Conservation (phyloP, 2,113 vertebrate genomes). For the Synodontis membranacea region DNA sequence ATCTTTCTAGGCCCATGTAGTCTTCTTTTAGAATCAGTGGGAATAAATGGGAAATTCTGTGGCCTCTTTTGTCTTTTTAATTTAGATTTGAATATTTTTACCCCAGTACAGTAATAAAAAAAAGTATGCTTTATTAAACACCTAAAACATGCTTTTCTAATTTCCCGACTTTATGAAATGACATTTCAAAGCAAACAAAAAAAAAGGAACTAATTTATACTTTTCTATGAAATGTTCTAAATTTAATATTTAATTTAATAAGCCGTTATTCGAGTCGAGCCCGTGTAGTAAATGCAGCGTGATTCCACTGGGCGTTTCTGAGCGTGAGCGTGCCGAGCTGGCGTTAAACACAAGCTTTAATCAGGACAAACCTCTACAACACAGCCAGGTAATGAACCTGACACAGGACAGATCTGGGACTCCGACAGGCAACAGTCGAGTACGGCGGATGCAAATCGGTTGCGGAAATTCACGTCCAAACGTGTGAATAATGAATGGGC, state of each 20-base stretch:
- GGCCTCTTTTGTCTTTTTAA: no score
- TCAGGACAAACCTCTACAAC: not conserved
- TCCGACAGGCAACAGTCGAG: not conserved
- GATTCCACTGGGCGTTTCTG: slow-evolving; percentile 31
- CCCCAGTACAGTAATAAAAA: no score
- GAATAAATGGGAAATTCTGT: not conserved
- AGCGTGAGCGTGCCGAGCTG: not conserved
- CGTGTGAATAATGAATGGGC: slow-evolving; percentile 39
- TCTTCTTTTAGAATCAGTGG: not conserved
- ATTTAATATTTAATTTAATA: not conserved
- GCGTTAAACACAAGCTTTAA: slow-evolving; percentile 4
- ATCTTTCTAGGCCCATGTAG: not conserved
- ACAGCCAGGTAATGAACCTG: not conserved
- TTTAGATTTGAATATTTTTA: no score
- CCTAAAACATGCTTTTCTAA: no score
- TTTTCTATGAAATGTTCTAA: not conserved
- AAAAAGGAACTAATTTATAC: no score
- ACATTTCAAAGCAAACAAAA: not conserved
- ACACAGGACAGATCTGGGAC: not conserved
- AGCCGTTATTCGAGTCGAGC: not conserved
- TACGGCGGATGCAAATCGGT: not conserved
- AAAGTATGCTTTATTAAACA: no score
- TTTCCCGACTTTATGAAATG: not conserved
- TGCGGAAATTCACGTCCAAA: slow-evolving; percentile 34
- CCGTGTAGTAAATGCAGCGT: not conserved